Base-by-base conservation (phyloP, 1,140 invertebrate genomes). In the Brachionus calyciflorus region DNA sequence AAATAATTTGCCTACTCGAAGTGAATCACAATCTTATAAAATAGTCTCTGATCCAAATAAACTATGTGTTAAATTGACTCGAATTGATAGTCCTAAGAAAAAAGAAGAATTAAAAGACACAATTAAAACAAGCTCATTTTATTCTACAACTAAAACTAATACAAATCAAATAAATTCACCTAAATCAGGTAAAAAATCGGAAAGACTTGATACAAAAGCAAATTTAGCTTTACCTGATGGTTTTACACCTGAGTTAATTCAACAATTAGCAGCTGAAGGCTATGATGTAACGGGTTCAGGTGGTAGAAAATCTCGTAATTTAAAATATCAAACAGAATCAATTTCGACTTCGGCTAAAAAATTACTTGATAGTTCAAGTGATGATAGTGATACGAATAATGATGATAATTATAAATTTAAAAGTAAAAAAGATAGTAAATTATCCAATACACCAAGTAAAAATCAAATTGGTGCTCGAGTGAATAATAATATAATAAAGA, bases 231-330 rank as follows among this genome's bases (percentile, higher is more conserved):
- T 76, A 17, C 73, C 73, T 24, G 49, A 55, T 60, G 73, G 57
- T 33, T 76, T 76, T 55, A 76, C 73, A 2, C 73, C 73, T 19
- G 73, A 76, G 30, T 48, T 76, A 21, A 76, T 76, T 12, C 12
- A 55, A 30, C 49, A 76, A 30, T 19, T 76, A 30, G 33, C 49
- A n/a, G 17, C 30, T 7, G 73, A 76, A 17, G 73, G 73, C n/a
- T 76, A 57, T 76, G 49, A 55, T 41, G 9, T 76, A 9, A 26
- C 28, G 12, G 30, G 48, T 24, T 28, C 19, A n/a, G n/a, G 26
- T 21, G 24, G 73, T 7, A 1, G n/a, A 33, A 33, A 44, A 5
- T 53, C 30, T 1, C 24, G 44, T 10, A 73, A 73, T 44, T 6
- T 37, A 3, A 14, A 37, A 40, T 1, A 28, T 2, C 28, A 55